Evolutionary conservation across 2,113 vertebrate species (phyloP).

Genomic region (Campylorhamphus procurvoides): DNA sequence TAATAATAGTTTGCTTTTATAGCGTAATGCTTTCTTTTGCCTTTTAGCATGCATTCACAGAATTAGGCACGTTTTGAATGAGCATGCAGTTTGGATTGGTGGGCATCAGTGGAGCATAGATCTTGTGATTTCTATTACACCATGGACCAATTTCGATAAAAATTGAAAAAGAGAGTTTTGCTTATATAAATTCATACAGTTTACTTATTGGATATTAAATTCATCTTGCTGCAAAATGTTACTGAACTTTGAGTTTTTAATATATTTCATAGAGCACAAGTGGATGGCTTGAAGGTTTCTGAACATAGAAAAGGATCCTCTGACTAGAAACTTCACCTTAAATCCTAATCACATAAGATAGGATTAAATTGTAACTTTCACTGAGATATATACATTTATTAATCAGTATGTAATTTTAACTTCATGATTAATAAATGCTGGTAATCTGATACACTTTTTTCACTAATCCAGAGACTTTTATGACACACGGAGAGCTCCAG

Average conservation of each 20-base stretch:
- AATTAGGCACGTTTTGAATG: background rate
- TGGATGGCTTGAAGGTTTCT: background rate
- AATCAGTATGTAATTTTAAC: background rate
- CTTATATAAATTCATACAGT: background rate
- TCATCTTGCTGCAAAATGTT: background rate
- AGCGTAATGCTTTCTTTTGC: background rate
- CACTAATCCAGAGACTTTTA: background rate
- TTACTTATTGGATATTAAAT: background rate
- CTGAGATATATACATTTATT: background rate
- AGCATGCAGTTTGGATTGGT: background rate
- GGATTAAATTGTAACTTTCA: background rate
- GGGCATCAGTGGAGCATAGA: background rate
- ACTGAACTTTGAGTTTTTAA: background rate
- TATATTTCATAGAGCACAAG: background rate
- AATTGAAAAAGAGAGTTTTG: background rate
- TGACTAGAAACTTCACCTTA: background rate
- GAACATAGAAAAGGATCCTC: background rate
- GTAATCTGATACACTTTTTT: background rate
- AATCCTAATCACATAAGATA: background rate
- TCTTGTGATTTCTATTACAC: background rate
- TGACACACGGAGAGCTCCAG: rapidly evolving
- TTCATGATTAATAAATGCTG: background rate
- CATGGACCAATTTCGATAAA: background rate
- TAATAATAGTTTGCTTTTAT: background rate
- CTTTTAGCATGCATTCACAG: background rate